Conservation (phyloP, 1,140 invertebrate species). For the Chironomus tepperi region DNA sequence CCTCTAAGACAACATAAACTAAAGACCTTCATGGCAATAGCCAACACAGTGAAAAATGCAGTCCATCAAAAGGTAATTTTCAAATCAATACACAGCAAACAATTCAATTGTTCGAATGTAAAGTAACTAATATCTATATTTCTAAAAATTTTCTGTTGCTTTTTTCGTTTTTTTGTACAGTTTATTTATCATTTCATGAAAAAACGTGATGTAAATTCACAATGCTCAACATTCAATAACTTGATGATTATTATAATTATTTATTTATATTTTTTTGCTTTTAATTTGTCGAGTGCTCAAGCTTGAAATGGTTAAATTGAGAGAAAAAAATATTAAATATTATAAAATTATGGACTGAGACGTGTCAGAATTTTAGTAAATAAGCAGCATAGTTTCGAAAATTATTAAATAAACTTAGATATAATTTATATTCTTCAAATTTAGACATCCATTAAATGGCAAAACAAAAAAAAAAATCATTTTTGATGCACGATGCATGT, state of each 20-base stretch:
- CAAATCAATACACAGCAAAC: too few species aligned
- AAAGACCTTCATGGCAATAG: too few species aligned
- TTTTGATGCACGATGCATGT: neutral
- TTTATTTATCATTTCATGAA: slow-evolving; percentile 22
- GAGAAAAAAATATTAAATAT: neutral
- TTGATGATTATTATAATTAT: neutral
- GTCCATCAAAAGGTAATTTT: too few species aligned
- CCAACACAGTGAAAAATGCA: too few species aligned
- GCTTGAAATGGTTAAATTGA: neutral
- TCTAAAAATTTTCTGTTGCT: neutral
- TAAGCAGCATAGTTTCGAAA: neutral
- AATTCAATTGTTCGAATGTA: too few species aligned
- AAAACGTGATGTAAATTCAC: slow-evolving; percentile 17
- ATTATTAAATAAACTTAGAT: too few species aligned
- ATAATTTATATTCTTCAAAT: too few species aligned
- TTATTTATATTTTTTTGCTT: neutral
- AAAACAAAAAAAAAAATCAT: neutral
- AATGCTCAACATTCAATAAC: neutral
- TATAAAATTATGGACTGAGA: neutral
- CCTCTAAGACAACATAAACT: too few species aligned
- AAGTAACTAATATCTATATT: neutral
- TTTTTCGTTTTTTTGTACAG: neutral
- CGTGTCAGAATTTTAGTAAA: slow-evolving; percentile 20
- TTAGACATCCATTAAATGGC: neutral
- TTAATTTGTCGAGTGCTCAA: neutral